phyloP scores from a whole-genome alignment of 2,113 vertebrate species.

The Delphinus delphis region DNA sequence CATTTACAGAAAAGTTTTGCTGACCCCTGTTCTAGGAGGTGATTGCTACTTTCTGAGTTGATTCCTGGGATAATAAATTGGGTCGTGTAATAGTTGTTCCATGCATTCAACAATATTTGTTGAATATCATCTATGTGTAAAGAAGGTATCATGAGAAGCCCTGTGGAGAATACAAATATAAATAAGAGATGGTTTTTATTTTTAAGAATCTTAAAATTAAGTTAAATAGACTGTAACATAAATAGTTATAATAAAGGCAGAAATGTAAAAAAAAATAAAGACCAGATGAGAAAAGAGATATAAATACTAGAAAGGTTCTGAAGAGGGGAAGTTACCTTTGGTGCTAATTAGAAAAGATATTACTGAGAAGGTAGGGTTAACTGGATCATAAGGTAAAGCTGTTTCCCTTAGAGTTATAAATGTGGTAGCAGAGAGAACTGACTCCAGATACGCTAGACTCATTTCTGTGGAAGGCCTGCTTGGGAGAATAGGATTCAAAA shows the following conservation, averaged over 20 bases:
- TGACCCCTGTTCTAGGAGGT: not conserved
- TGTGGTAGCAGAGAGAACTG: not conserved
- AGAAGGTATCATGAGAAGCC: not conserved
- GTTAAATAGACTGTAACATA: not conserved
- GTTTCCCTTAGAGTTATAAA: not conserved
- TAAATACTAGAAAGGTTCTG: not conserved
- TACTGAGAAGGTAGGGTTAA: not conserved
- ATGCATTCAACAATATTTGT: not conserved
- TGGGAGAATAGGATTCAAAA: not conserved
- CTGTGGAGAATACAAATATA: not conserved
- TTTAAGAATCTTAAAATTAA: conserved; percentile 31
- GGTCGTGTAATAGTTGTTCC: not conserved
- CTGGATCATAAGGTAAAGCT: not conserved
- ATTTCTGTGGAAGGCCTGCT: not conserved
- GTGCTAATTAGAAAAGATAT: not conserved
- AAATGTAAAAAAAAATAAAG: not conserved
- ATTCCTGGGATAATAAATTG: not conserved
- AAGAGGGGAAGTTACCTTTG: not conserved
- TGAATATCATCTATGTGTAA: not conserved
- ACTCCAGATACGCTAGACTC: not conserved
- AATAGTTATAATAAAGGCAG: conserved; percentile 8
- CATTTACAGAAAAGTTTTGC: not conserved
- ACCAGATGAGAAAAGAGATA: not conserved
- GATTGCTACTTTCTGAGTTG: not conserved
- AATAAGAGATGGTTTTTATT: not conserved